These are phyloP conservation scores for Telmatochromis sp. DNA, from an alignment of 2,113 vertebrate species.

Conservation along the genomic window DNA sequence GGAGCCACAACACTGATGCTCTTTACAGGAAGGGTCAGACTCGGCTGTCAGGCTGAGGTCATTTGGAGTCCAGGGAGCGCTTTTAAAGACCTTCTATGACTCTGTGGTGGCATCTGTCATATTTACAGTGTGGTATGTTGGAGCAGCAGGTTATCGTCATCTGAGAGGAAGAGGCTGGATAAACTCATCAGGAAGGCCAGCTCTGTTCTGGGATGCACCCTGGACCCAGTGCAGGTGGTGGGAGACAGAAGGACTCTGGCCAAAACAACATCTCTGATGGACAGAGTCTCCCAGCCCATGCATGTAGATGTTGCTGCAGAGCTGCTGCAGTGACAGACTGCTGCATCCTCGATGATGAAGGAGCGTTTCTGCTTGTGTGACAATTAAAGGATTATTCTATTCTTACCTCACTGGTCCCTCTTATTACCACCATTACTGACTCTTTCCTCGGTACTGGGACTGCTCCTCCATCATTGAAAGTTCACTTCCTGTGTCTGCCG, in stretches of 20 bases:
- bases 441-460: background rate
- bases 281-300: background rate
- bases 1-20: background rate
- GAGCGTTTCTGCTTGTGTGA: fast-evolving
- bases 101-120: fast-evolving
- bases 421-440: background rate
- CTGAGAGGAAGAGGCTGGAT: too few relatives aligned
- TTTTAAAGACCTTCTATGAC: background rate
- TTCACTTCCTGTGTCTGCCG: background rate
- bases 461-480: background rate
- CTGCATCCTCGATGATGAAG: background rate
- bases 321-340: background rate
- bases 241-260: background rate
- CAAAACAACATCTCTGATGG: background rate
- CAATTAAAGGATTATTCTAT: background rate
- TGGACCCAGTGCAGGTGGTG: too few relatives aligned
- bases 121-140: too few relatives aligned
- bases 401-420: background rate
- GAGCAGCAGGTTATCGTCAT: fast-evolving
- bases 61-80: fast-evolving
- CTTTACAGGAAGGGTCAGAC: fast-evolving
- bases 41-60: background rate
- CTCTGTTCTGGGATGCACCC: too few relatives aligned
- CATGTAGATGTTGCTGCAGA: background rate
- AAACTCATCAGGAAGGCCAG: too few relatives aligned